phyloP scores from a whole-genome alignment of 2,797 vertebrate genomes.

The Ctenopoma kingsleyae region DNA sequence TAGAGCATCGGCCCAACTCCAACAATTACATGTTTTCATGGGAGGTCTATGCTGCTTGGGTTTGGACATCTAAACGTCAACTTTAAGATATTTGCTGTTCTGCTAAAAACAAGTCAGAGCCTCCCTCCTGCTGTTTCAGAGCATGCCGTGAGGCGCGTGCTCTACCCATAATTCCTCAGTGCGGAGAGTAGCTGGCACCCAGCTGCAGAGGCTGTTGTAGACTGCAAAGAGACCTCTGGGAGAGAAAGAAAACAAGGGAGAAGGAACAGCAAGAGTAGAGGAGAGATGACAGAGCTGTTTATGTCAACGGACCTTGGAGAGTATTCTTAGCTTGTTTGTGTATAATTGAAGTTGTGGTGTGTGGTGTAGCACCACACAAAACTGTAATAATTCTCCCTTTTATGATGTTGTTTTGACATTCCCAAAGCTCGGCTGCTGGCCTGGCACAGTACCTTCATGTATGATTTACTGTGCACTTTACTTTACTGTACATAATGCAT shows the following conservation, averaged over 20 bases:
- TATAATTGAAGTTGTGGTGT: slow-evolving; percentile 78
- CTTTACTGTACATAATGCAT: not conserved
- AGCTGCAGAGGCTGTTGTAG: slow-evolving; percentile 56
- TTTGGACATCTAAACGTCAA: slow-evolving; percentile 57
- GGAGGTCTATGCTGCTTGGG: slow-evolving; percentile 38
- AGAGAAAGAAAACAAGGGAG: slow-evolving; percentile 48
- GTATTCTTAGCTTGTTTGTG: slow-evolving; percentile 84
- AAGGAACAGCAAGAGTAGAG: slow-evolving; percentile 44
- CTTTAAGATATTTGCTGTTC: slow-evolving; percentile 42
- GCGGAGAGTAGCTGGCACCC: slow-evolving; percentile 58
- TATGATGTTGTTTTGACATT: slow-evolving; percentile 80
- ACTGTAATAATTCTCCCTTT: slow-evolving; percentile 81
- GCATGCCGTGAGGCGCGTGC: slow-evolving; percentile 40
- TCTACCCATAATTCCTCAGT: slow-evolving; percentile 68
- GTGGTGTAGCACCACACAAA: slow-evolving; percentile 66
- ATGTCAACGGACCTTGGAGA: slow-evolving; percentile 70
- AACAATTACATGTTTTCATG: slow-evolving; percentile 53
- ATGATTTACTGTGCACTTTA: slow-evolving; percentile 60
- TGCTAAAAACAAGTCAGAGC: slow-evolving; percentile 10
- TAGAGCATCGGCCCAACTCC: slow-evolving; percentile 37
- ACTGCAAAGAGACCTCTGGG: slow-evolving; percentile 38
- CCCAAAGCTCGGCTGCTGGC: slow-evolving; percentile 65
- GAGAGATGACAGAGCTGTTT: slow-evolving; percentile 72
- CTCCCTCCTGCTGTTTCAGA: slow-evolving; percentile 35
- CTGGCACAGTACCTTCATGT: slow-evolving; percentile 56